These are phyloP conservation scores for Sarcophaga peregrina DNA, from an alignment of 1,140 invertebrate genomes.

Conservation along the genomic window DNA sequence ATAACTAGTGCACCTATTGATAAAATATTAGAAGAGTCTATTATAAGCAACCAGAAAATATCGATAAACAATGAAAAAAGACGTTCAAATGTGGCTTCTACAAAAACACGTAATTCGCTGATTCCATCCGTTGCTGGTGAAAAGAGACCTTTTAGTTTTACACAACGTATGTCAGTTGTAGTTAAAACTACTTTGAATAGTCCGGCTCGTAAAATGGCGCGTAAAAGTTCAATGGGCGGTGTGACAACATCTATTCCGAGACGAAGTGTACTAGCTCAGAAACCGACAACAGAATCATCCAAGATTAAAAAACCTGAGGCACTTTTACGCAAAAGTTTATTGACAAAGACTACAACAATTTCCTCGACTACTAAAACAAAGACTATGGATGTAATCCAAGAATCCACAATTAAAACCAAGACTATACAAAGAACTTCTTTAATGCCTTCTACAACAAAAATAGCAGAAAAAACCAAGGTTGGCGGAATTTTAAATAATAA, in stretches of 20 bases:
- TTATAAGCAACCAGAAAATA: slow-evolving; percentile 12
- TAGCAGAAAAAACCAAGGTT: background rate
- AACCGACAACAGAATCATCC: background rate
- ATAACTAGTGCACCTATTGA: slow-evolving; percentile 43
- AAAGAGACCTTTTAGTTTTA: slow-evolving; percentile 50
- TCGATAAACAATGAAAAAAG: background rate
- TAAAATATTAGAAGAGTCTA: background rate
- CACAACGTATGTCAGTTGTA: slow-evolving; percentile 61
- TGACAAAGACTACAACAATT: background rate
- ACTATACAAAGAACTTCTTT: slow-evolving; percentile 32
- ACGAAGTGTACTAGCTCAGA: slow-evolving; percentile 51
- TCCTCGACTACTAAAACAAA: background rate
- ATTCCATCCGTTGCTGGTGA: slow-evolving; percentile 50
- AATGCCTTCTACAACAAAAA: background rate
- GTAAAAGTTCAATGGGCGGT: slow-evolving; percentile 26
- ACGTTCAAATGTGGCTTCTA: slow-evolving; percentile 43
- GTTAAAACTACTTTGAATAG: slow-evolving; percentile 62
- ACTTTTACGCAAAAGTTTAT: slow-evolving; percentile 39
- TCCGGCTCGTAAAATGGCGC: slow-evolving; percentile 56
- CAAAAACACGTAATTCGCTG: slow-evolving; percentile 50
- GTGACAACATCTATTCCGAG: slow-evolving; percentile 24
- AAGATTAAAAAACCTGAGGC: background rate
- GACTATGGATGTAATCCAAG: background rate
- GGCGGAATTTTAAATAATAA: background rate
- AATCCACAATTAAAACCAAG: background rate